These are phyloP conservation scores for Melanerpes aurifrons DNA, from an alignment of 2,113 vertebrate species.

Conservation along the genomic window DNA sequence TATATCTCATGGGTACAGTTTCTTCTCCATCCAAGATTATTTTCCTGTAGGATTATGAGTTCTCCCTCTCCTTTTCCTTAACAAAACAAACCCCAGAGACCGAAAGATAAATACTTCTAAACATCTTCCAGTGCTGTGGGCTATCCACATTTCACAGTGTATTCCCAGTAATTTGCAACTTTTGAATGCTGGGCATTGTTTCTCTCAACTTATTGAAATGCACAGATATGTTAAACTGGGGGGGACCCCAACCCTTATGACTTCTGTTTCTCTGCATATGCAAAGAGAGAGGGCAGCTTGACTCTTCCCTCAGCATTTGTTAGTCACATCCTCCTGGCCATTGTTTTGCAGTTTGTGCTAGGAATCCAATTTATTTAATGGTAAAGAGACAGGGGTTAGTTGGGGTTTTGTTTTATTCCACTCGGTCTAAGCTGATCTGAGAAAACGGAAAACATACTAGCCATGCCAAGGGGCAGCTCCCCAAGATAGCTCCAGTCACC, in stretches of 20 bases:
- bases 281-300: slow-evolving; percentile 66
- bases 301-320: slow-evolving; percentile 65
- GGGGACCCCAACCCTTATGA: not conserved
- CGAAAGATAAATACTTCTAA: not conserved
- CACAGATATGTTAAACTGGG: slow-evolving; percentile 59
- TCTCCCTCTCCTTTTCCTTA: not conserved
- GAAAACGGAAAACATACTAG: not conserved
- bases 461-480: not conserved
- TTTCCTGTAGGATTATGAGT: not conserved
- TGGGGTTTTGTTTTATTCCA: not conserved
- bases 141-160: slow-evolving; percentile 33
- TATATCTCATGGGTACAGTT: not conserved
- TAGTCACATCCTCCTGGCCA: slow-evolving; percentile 70
- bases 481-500: not conserved
- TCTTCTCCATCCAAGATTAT: not conserved
- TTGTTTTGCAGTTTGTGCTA: slow-evolving; percentile 72
- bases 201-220: slow-evolving; percentile 70
- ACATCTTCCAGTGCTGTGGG: not conserved
- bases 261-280: slow-evolving; percentile 71
- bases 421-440: not conserved
- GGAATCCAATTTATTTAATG: slow-evolving; percentile 67
- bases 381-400: slow-evolving; percentile 1
- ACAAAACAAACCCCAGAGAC: not conserved
- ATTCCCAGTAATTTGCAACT: slow-evolving; percentile 58
- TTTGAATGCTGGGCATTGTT: slow-evolving; percentile 54